A percentile compares a stretch with the other conserved stretches of the same genome.
These are phyloP conservation scores for Antigone vipio DNA, from an alignment of 2,113 vertebrate genomes.

Conservation along the genomic window DNA sequence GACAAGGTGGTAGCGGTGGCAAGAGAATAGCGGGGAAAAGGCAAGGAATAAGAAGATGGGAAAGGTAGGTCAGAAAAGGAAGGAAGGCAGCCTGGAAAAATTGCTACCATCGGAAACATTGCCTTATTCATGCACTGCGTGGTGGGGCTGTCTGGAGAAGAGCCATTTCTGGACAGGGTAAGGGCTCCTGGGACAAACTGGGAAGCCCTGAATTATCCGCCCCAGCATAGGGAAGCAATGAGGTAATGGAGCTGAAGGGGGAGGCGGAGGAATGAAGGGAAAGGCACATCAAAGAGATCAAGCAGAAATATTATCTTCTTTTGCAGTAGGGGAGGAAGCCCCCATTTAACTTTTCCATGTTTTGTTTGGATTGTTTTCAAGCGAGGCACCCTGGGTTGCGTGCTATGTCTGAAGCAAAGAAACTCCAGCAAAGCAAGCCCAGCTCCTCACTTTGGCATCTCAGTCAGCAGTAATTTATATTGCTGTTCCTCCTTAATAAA, in stretches of 20 bases:
- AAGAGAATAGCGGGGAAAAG: neutral
- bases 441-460: neutral
- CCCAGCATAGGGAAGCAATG: neutral
- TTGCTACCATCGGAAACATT: neutral
- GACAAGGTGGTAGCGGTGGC: neutral
- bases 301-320: neutral
- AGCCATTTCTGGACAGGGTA: neutral
- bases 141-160: neutral
- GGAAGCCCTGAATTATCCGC: neutral
- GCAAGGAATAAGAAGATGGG: neutral
- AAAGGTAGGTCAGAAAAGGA: neutral
- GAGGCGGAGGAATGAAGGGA: neutral
- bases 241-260: neutral
- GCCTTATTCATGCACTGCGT: neutral
- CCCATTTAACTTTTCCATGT: neutral
- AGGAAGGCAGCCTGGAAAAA: neutral
- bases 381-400: neutral
- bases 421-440: slow-evolving; percentile 20
- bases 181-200: neutral
- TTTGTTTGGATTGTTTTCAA: slow-evolving; percentile 4
- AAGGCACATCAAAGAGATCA: neutral
- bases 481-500: slow-evolving; percentile 72
- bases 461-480: slow-evolving; percentile 51
- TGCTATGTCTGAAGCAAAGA: neutral
- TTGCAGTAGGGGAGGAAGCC: neutral